These are phyloP conservation scores for Slavum lentiscoides DNA, from an alignment of 2,888 invertebrate genomes.

Conservation along the genomic window DNA sequence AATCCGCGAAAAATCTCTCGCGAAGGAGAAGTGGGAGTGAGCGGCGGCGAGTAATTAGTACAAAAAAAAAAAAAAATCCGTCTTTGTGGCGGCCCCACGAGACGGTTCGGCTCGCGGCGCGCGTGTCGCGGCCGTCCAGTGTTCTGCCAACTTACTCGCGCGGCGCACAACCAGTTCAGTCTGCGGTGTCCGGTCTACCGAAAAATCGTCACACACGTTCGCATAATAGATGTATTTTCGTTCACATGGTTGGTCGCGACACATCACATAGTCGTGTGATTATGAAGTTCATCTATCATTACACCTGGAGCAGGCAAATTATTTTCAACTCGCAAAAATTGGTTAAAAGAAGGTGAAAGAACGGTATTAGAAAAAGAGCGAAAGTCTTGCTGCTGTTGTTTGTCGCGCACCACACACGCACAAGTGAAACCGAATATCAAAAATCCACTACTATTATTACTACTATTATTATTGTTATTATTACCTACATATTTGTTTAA, in stretches of 20 bases:
- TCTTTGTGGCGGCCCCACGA: conserved; percentile 1
- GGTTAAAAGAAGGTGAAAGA: conserved; percentile 85
- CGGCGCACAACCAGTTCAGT: conserved; percentile 18
- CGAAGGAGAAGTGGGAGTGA: neutral
- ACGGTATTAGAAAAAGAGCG: neutral
- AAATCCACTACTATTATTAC: neutral
- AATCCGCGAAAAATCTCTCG: neutral
- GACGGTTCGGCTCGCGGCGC: neutral
- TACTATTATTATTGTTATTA: conserved; percentile 2
- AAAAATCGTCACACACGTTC: conserved; percentile 19
- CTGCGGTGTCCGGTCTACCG: conserved; percentile 24
- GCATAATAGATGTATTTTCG: conserved; percentile 54
- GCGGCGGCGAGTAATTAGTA: neutral
- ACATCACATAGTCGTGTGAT: conserved; percentile 52
- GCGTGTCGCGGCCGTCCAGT: conserved; percentile 15
- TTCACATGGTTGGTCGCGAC: conserved; percentile 53
- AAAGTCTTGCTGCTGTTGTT: neutral
- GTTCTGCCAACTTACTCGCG: conserved; percentile 30
- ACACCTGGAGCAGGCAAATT: conserved; percentile 91
- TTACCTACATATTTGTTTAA: too few species aligned
- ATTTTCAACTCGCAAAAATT: conserved; percentile 90
- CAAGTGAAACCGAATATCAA: conserved; percentile 32
- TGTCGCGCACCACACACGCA: neutral
- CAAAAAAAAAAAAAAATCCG: too few species aligned
- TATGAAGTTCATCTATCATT: conserved; percentile 66